These are phyloP conservation scores for Orgyia antiqua DNA, from an alignment of 2,888 invertebrate genomes.

Conservation along the genomic window DNA sequence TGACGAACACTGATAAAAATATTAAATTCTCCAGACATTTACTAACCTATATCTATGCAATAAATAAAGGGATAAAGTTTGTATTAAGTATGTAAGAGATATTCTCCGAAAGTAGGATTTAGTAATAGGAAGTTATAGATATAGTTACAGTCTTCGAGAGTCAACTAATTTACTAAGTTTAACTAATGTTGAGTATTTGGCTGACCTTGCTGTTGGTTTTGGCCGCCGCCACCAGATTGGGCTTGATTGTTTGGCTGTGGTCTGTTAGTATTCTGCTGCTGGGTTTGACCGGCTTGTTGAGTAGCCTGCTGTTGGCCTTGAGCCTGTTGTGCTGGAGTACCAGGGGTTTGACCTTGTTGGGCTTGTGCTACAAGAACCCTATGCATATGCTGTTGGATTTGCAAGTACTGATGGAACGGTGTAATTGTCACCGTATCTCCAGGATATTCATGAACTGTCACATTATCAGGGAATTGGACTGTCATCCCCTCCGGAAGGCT, in stretches of 20 bases:
- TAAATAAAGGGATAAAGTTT: no score
- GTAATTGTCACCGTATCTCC: constrained; percentile 5
- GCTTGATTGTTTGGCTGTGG: not conserved
- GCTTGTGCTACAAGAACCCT: not conserved
- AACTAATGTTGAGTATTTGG: constrained; percentile 9
- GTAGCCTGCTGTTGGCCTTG: not conserved
- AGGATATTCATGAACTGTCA: constrained; percentile 6
- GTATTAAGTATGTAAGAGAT: no score
- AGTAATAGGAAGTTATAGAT: no score
- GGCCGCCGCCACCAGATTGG: not conserved
- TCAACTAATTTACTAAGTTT: no score
- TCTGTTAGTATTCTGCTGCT: not conserved
- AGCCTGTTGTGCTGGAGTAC: constrained; percentile 3
- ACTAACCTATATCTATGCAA: no score
- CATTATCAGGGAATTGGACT: constrained; percentile 19
- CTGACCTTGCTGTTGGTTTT: constrained; percentile 2
- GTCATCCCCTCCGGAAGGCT: constrained; percentile 41
- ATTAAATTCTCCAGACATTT: no score
- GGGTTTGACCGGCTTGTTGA: not conserved
- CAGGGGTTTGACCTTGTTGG: not conserved
- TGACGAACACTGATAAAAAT: no score
- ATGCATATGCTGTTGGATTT: not conserved
- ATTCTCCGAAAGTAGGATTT: no score
- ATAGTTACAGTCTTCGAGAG: no score
- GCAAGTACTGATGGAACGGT: constrained; percentile 7